Conservation (phyloP, 2,888 invertebrate genomes). For the Rosalia funebris region DNA sequence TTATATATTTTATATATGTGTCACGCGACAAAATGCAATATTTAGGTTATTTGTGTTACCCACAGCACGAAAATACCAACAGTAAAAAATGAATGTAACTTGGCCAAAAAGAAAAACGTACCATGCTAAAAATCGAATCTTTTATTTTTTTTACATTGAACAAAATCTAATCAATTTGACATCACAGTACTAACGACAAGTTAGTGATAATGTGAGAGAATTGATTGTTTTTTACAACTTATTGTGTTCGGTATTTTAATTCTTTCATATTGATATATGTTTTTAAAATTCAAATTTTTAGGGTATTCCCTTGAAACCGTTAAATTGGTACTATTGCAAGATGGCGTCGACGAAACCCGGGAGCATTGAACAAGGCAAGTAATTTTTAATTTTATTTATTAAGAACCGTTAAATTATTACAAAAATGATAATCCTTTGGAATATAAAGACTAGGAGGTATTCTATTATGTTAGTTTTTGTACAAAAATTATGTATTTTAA, state of each 20-base stretch:
- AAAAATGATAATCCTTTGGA: neutral
- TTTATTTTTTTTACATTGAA: too few species aligned
- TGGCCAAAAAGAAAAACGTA: neutral
- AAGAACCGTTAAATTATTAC: constrained; percentile 8
- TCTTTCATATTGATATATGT: neutral
- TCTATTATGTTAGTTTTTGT: neutral
- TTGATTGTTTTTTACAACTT: too few species aligned
- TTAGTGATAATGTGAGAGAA: too few species aligned
- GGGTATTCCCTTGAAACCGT: constrained; percentile 37
- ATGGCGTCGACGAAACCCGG: constrained; percentile 77
- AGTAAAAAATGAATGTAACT: constrained; percentile 11
- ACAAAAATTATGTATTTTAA: neutral
- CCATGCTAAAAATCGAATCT: neutral
- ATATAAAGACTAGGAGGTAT: neutral
- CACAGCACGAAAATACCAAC: constrained; percentile 26
- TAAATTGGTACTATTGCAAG: constrained; percentile 61
- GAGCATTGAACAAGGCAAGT: constrained; percentile 71
- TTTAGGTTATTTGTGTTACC: constrained; percentile 34
- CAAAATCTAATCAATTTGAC: too few species aligned
- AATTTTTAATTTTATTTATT: constrained; percentile 43
- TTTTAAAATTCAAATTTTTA: constrained; percentile 37
- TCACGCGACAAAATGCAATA: constrained; percentile 44
- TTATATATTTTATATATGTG: constrained; percentile 27
- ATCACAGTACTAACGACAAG: too few species aligned
- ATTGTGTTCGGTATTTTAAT: neutral